Conservation (phyloP, 1,140 invertebrate species). For the Caenorhabditis tropicalis region DNA sequence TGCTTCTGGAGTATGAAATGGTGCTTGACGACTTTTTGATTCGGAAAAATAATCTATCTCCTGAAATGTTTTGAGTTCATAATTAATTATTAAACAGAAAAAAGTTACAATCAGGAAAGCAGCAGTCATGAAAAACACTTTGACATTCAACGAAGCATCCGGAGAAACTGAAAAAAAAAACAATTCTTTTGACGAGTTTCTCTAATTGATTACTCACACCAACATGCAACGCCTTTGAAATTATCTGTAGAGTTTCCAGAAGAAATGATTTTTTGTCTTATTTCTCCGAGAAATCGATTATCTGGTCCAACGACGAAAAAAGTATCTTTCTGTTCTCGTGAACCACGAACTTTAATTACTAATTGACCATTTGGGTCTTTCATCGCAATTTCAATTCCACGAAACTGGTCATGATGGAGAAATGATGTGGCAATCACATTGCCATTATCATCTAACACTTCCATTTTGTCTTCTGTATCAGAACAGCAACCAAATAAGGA, state of each 20-base stretch:
- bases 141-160: background rate
- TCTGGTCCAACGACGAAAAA: background rate
- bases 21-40: background rate
- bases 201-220: background rate
- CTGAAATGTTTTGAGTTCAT: background rate
- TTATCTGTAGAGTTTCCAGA: background rate
- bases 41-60: constrained; percentile 16
- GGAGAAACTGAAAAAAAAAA: constrained; percentile 3
- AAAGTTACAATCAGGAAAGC: background rate
- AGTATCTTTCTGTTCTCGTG: background rate
- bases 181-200: too few species aligned
- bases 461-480: constrained; percentile 25
- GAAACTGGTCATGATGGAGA: constrained; percentile 35
- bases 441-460: constrained; percentile 27
- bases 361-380: background rate
- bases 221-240: constrained; percentile 8
- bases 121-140: constrained; percentile 5
- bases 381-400: background rate
- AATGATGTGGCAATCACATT: background rate
- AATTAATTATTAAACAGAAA: background rate
- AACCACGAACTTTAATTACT: background rate
- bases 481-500: constrained; percentile 23
- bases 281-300: constrained; percentile 23
- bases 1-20: constrained; percentile 12
- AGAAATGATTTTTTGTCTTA: constrained; percentile 23